Base-by-base conservation (phyloP, 2,113 vertebrate species). In the Carassius carassius region DNA sequence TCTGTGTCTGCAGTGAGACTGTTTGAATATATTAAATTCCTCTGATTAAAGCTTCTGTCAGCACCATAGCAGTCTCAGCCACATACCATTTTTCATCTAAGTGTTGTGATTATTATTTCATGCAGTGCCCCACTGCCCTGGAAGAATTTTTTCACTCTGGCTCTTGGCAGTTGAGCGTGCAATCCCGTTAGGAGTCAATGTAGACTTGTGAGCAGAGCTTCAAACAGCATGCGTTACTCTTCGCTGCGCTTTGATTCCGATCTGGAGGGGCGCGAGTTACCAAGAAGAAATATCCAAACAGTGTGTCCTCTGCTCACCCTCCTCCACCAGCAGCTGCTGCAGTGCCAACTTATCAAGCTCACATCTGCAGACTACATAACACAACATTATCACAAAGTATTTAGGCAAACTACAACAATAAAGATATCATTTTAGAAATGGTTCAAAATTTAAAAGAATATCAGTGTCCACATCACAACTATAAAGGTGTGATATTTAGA, bases 251-350 rank as follows among this genome's bases (percentile, higher is more conserved):
- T 81, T 83, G 74, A 84, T 73, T 23, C 54, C 0, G 32, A 51
- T 32, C 29, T 37, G 80, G 83, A 81, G 81, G 85, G 81, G 84
- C 78, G 37, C 14, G 47, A 25, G 84, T 79, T 84, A 82, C 85
- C 56, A 62, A 74, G 87, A 74, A 88, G 81, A 87, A 81, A 83
- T 83, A 83, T 72, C 65, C 83, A 73, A 73, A 87, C 79, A 84
- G 81, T 79, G 54, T 32, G 82, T 79, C 75, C 21, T 25, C 35
- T 58, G 63, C 79, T 83, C 54, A 25, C 44, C 51, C 35, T 58
- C 56, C 56, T 58, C 70, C 41, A 4, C 41, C 56, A 21, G 47
- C 70, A 83, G 11, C 54, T 75, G 62, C 47, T 62, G 78, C 87
- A 84, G 69, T 47, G 75, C 76, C 73, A 69, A 81, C 29, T 81